Evolutionary conservation across 2,113 vertebrate genomes (phyloP), one percentile per base, ranked within the genome.

Genomic region (Cyanoramphus novaezelandiae): DNA sequence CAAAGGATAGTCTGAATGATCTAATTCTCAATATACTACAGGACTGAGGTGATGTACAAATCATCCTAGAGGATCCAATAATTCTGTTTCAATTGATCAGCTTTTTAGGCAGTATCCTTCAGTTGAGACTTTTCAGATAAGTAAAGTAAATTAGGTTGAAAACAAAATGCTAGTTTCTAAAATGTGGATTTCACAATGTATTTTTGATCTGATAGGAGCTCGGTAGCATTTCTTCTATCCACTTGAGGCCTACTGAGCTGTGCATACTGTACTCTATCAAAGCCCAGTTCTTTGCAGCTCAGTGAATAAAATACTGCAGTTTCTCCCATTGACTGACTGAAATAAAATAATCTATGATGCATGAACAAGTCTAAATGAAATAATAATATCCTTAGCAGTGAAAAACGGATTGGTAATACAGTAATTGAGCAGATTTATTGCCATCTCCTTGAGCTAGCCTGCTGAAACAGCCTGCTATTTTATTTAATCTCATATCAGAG

Each of bases 301-400:
- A 96, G 96, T 97, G 98, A 98, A 98, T 98, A 98, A 98, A 99
- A 98, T 98, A 98, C 98, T 98, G 98, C 97, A 96, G 98, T 98
- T 98, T 98, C 98, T 98, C 97, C 98, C 98, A 99, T 99, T 98
- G 99, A 99, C 98, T 99, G 98, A 98, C 98, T 97, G 98, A 99
- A 99, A 99, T 99, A 98, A 99, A 99, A 99, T 99, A 98, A 98
- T 99, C 99, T 99, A 98, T 99, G 98, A 99, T 99, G 98, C 98
- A 98, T 99, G 98, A 99, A 99, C 98, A 99, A 98, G 98, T 98
- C 98, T 98, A 99, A 99, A 99, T 98, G 98, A 99, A 99, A 99
- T 99, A 99, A 99, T 99, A 99, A 99, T 99, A 98, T 99, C 98
- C 98, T 99, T 99, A 99, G 99, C 98, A 97, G 98, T 99, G 99